Evolutionary conservation across 2,888 invertebrate species (phyloP).

Genomic region (Leptura quadrifasciata): DNA sequence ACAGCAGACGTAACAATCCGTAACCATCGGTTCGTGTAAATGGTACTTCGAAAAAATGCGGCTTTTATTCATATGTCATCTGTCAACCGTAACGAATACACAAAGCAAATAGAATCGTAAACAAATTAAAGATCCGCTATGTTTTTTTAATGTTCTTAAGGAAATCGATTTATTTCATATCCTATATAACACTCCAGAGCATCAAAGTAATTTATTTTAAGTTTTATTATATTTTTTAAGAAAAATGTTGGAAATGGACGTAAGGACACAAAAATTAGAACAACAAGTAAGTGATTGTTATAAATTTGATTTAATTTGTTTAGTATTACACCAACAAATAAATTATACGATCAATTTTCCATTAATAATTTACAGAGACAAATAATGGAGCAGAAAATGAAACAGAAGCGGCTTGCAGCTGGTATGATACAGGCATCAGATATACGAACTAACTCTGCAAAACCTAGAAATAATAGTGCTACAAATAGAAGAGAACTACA

Average conservation of each 20-base stretch:
- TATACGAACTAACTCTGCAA: conserved; percentile 81
- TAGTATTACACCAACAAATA: background rate
- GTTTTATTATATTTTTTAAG: conserved; percentile 37
- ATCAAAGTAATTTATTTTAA: conserved; percentile 44
- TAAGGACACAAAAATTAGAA: conserved; percentile 88
- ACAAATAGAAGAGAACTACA: conserved; percentile 82
- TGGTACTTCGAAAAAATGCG: too few species aligned
- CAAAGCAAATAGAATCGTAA: conserved; percentile 9
- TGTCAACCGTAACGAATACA: background rate
- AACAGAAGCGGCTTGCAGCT: conserved; percentile 88
- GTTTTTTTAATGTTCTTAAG: conserved; percentile 47
- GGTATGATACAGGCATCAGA: conserved; percentile 93
- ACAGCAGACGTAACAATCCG: too few species aligned
- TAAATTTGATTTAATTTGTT: background rate
- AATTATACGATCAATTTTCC: background rate
- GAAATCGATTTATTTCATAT: conserved; percentile 62
- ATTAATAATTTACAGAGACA: conserved; percentile 79
- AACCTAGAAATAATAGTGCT: conserved; percentile 79
- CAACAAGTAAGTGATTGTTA: conserved; percentile 85
- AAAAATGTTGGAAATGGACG: conserved; percentile 67
- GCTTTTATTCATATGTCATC: background rate
- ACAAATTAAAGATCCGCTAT: conserved; percentile 12
- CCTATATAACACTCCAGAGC: conserved; percentile 62
- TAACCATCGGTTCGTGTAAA: too few species aligned
- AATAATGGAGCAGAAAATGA: conserved; percentile 91